Evolutionary conservation across 2,113 vertebrate species (phyloP), one percentile per base, ranked within the genome.

Genomic region (Pycnonotus jocosus): DNA sequence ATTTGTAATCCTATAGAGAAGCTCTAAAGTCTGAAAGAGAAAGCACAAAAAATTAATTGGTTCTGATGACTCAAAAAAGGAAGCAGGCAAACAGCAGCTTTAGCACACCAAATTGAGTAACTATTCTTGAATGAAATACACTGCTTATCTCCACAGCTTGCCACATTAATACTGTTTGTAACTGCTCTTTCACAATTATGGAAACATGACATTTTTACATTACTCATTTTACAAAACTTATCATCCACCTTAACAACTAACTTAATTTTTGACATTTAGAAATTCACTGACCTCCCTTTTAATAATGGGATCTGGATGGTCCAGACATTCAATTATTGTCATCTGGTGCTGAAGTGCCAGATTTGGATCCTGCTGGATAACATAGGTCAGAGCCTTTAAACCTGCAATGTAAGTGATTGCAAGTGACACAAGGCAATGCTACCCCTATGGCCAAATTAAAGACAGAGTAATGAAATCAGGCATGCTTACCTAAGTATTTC

Each of bases 321-420:
- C 99, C 38, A 99, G 98, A 97, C 99, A 99, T 95, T 99, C 99
- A 83, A 99, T 99, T 96, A 99, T 99, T 94, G 99, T 99, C 98
- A 99, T 99, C 96, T 99, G 99, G 96, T 99, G 99, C 88, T 99
- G 99, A 86, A 99, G 98, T 61, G 99, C 99, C 86, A 99, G 98
- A 92, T 98, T 99, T 27, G 99, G 98, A 97, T 99, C 99, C 95
- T 99, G 99, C 95, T 99, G 99, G 79, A 99, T 97, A 76, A 99
- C 99, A 37, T 98, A 99, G 10, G 99, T 99, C 82, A 99, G 98
- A 76, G 99, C 99, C 96, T 99, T 99, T 93, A 99, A 97, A 72
- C 99, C 99, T 99, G 93, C 54, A 98, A 96, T 47, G 77, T 33
- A 91, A 80, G 74, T 14, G 47, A 81, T 81, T 48, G 81, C 33